Evolutionary conservation across 2,888 invertebrate species (phyloP), one percentile per base, ranked within the genome.

Genomic region (Leptinotarsa haldemani): DNA sequence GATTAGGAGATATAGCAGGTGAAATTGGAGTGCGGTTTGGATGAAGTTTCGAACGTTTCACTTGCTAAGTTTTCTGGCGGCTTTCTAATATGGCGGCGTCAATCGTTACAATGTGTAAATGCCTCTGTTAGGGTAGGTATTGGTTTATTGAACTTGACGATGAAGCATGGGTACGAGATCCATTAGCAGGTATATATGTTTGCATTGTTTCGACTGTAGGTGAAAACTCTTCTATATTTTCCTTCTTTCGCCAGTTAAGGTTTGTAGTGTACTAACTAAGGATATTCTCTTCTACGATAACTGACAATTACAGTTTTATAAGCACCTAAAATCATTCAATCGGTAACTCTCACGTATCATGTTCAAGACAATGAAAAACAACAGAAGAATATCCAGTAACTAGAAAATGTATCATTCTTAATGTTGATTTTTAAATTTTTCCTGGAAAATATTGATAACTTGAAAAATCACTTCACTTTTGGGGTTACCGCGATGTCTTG

Each of bases 91-190:
- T 74, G 74, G 74, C 74, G 67, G 67, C 53, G 70, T 63, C 22
- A 56, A 56, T 53, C 56, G 20, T 61, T 40, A 12, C 46, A 67
- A 61, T 7, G 30, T 65, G 30, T 65, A 22, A 22, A 30, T 5
- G 52, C 52, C 61, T 18, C 18, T 67, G 70, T 74, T 74, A 74
- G 69, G 74, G 74, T 74, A 74, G 74, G 74, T 74, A 70, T 61
- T 64, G 67, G 48, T 70, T 70, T 16, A 56, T 25, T 22, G 9
- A 56, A 56, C 22, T 56, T 56, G 20, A 18, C 12, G 56, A 13
- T 20, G 56, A 9, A 4, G 12, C 20, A 22, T 56, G 15, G 9
- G n/a, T 9, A 52, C 40, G 9, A 9, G 40, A 40, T 40, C 40
- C 40, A 40, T 40, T 12, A 9, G 30, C 30, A 30, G 30, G 30